Evolutionary conservation across 2,797 vertebrate species (phyloP).

Genomic region (Sebastes oblongus): DNA sequence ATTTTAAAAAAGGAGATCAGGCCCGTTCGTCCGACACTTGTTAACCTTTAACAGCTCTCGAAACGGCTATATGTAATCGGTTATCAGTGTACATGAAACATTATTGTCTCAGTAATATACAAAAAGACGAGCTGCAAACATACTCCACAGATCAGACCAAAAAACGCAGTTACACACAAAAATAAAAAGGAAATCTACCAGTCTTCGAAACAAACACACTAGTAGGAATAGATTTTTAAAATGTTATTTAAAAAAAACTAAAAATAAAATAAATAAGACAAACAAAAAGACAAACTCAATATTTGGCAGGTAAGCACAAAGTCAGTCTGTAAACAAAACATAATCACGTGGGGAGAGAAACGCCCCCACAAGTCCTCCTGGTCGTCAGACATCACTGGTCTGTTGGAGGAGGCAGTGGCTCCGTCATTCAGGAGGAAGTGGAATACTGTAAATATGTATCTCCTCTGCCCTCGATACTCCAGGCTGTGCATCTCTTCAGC

Average conservation of each 20-base stretch:
- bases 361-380: background rate
- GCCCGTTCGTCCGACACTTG: background rate
- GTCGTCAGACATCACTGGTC: slow-evolving; percentile 38
- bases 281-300: slow-evolving; percentile 65
- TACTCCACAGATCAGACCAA: slow-evolving; percentile 58
- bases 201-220: slow-evolving; percentile 41
- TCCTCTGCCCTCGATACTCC: slow-evolving; percentile 23
- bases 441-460: slow-evolving; percentile 37
- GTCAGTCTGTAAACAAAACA: slow-evolving; percentile 73
- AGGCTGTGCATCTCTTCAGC: slow-evolving; percentile 8
- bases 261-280: slow-evolving; percentile 73
- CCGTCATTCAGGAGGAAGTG: slow-evolving; percentile 29
- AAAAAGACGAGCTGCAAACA: slow-evolving; percentile 14
- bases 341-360: slow-evolving; percentile 32
- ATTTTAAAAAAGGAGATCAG: slow-evolving; percentile 13
- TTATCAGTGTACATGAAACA: slow-evolving; percentile 26
- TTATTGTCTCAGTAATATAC: slow-evolving; percentile 28
- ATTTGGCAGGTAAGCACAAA: slow-evolving; percentile 79
- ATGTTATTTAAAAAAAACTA: slow-evolving; percentile 9
- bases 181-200: slow-evolving; percentile 27
- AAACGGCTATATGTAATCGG: slow-evolving; percentile 10
- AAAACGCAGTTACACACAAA: slow-evolving; percentile 34
- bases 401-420: slow-evolving; percentile 45
- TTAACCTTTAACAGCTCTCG: slow-evolving; percentile 1
- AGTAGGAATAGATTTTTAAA: slow-evolving; percentile 31